Evolutionary conservation across 2,797 vertebrate species (phyloP).

Genomic region (Coregonus ussuriensis): DNA sequence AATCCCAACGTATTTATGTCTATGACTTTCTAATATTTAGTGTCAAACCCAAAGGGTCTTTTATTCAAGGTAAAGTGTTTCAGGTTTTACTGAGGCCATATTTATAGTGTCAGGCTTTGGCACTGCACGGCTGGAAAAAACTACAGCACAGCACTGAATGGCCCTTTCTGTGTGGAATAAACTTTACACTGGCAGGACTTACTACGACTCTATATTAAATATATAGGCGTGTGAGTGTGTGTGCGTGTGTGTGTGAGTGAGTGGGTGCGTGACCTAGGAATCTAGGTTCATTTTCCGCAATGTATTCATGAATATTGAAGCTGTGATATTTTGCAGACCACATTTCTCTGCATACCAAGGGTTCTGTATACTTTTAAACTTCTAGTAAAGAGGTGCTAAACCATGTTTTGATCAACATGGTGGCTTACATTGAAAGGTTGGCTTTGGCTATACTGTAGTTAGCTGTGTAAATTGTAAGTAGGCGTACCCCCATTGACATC

Average conservation of each 20-base stretch:
- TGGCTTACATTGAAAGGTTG: neutral
- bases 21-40: constrained; percentile 10
- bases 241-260: neutral
- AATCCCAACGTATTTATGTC: neutral
- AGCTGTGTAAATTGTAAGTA: neutral
- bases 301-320: neutral
- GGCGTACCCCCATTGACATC: neutral
- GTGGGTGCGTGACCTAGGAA: neutral
- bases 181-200: constrained; percentile 50
- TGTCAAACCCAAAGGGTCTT: constrained; percentile 19
- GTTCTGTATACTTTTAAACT: neutral
- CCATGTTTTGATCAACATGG: neutral
- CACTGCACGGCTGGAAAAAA: constrained; percentile 70
- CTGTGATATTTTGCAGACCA: neutral
- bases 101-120: constrained; percentile 57
- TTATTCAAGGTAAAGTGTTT: constrained; percentile 23
- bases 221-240: constrained; percentile 11
- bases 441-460: neutral
- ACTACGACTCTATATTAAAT: constrained; percentile 24
- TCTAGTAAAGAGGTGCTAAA: neutral
- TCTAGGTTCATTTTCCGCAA: neutral
- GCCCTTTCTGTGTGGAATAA: constrained; percentile 64
- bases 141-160: constrained; percentile 73
- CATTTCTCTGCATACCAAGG: neutral
- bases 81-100: constrained; percentile 33